Evolutionary conservation across 2,888 invertebrate genomes (phyloP).

Genomic region (Hirtodrosophila histrioides): DNA sequence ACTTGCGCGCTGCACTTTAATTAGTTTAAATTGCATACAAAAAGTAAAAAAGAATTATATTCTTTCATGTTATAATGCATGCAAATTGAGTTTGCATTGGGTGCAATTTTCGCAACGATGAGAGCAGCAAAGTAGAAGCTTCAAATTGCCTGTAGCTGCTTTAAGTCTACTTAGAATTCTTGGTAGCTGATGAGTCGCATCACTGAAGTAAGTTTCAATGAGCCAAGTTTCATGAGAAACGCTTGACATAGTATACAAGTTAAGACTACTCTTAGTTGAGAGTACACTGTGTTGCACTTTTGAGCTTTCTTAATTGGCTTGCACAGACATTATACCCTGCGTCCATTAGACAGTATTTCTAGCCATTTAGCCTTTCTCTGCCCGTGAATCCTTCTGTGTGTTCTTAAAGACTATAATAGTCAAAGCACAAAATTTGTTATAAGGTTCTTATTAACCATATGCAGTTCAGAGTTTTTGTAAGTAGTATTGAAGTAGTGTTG

Average conservation of each 20-base stretch:
- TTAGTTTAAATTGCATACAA: conserved; percentile 47
- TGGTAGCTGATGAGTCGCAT: conserved; percentile 4
- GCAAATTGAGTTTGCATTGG: conserved; percentile 56
- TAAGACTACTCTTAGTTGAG: conserved; percentile 10
- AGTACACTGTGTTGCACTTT: not conserved
- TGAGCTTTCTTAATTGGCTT: conserved; percentile 6
- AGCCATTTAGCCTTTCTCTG: too few relatives aligned
- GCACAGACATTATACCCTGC: conserved; percentile 1
- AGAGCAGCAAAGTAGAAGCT: not conserved
- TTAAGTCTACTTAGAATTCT: too few relatives aligned
- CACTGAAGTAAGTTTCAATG: conserved; percentile 5
- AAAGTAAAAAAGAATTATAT: not conserved
- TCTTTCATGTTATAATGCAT: conserved; percentile 45
- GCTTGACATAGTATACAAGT: conserved; percentile 11
- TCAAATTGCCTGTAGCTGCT: too few relatives aligned
- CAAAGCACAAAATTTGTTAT: too few relatives aligned
- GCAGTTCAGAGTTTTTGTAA: too few relatives aligned
- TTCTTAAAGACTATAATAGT: too few relatives aligned
- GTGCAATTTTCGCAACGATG: conserved; percentile 12
- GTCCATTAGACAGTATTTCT: too few relatives aligned
- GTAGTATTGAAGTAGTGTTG: too few relatives aligned
- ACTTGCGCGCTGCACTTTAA: conserved; percentile 34
- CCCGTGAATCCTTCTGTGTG: too few relatives aligned
- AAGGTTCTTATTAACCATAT: too few relatives aligned
- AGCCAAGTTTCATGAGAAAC: conserved; percentile 3